These are phyloP conservation scores for Carettochelys insculpta DNA, from an alignment of 2,113 vertebrate species.

Conservation along the genomic window DNA sequence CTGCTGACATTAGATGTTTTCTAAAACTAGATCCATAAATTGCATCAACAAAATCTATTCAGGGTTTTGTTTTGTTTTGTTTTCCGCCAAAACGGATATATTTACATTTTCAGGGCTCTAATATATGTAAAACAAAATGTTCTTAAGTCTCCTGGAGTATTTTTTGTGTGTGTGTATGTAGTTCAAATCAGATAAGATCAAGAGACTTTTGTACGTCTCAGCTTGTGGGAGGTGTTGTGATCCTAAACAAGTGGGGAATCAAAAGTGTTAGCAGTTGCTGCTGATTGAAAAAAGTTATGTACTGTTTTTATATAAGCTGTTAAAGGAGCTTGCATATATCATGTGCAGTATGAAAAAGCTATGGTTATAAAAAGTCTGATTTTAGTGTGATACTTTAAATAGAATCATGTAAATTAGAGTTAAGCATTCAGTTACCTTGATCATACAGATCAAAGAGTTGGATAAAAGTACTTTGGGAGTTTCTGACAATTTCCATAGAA, in stretches of 20 bases:
- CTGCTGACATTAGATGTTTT: slow-evolving; percentile 74
- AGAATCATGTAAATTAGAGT: slow-evolving; percentile 5
- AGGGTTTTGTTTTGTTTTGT: slow-evolving; percentile 10
- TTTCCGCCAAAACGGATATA: too few species aligned
- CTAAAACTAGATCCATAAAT: slow-evolving; percentile 69
- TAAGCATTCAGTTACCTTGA: slow-evolving; percentile 23
- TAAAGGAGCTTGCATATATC: background rate
- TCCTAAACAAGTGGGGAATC: background rate
- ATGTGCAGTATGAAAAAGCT: background rate
- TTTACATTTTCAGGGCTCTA: too few species aligned
- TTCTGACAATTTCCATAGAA: background rate
- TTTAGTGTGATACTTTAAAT: background rate
- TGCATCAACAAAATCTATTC: slow-evolving; percentile 63
- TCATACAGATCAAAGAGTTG: slow-evolving; percentile 16
- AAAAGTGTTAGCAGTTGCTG: background rate
- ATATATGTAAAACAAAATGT: background rate
- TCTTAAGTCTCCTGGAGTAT: background rate
- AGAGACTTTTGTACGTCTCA: background rate
- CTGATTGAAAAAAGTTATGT: background rate
- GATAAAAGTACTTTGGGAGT: background rate
- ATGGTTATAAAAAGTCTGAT: background rate
- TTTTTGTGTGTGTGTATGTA: background rate
- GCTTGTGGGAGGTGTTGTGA: background rate
- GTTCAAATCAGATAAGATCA: background rate
- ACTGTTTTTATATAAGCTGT: background rate